Percentiles rank a stretch among this genome's conserved stretches.
These are phyloP conservation scores for Falco columbarius DNA, from an alignment of 2,797 vertebrate genomes.

Conservation along the genomic window DNA sequence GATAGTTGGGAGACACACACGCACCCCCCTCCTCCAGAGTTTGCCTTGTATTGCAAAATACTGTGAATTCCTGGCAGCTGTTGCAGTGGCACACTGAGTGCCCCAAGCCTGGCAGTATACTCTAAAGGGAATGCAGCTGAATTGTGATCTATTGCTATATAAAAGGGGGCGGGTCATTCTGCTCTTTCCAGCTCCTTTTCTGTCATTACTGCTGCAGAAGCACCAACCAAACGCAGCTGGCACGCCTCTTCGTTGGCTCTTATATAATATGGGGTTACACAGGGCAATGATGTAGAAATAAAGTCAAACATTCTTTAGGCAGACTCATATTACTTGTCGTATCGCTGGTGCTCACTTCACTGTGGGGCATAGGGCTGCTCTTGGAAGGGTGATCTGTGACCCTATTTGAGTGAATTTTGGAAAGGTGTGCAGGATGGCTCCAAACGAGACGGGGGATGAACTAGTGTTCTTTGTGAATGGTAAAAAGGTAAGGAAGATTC, in stretches of 20 bases:
- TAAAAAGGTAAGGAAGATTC: slow-evolving; percentile 78
- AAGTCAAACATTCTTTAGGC: neutral
- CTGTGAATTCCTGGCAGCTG: neutral
- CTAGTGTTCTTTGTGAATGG: slow-evolving; percentile 85
- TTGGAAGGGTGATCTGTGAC: neutral
- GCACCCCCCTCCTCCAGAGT: neutral
- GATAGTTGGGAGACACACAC: neutral
- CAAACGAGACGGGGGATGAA: slow-evolving; percentile 53
- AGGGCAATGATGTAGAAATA: neutral
- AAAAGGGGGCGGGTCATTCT: slow-evolving; percentile 46
- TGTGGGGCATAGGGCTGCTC: neutral
- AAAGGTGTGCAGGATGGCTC: slow-evolving; percentile 44
- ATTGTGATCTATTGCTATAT: slow-evolving; percentile 23
- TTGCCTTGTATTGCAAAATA: neutral
- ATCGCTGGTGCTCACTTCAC: neutral
- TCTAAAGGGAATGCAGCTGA: neutral
- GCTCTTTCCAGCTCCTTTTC: slow-evolving; percentile 5
- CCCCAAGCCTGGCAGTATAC: neutral
- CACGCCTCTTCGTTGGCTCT: slow-evolving; percentile 46
- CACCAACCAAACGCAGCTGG: slow-evolving; percentile 38
- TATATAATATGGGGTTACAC: slow-evolving; percentile 42
- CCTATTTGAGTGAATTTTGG: neutral
- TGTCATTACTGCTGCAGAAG: slow-evolving; percentile 41
- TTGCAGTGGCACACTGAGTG: neutral
- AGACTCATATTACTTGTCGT: neutral